Base-by-base conservation (phyloP, 2,113 vertebrate species). In the Irena cyanogastra region DNA sequence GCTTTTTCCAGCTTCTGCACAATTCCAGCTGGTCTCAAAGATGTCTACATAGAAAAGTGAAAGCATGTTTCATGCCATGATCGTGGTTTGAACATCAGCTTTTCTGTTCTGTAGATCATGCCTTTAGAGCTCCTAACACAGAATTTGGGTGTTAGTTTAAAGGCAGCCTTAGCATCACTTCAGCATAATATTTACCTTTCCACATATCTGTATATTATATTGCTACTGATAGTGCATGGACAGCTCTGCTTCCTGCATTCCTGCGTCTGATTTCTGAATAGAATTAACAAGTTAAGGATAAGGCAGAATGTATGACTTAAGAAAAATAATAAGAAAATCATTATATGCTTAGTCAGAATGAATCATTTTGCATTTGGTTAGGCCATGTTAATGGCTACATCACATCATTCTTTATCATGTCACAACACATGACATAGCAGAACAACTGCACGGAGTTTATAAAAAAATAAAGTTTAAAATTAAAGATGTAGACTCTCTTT, bases 401-500 rank as follows among this genome's bases (percentile, higher is more conserved):
- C n/a, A 26, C 60, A 76, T 92, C 96, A 88, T 63, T 50, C 87
- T 90, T 94, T 91, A 60, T 97, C 91, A 76, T 91, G 79, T 91
- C 65, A 71, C 82, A 93, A 89, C 76, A 24, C 24, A 75, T 93
- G 93, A 83, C 63, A 53, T 15, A 44, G 61, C 35, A 64, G 89
- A 84, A 89, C 16, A 21, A 39, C 37, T 27, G 56, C 47, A 85
- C 84, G 52, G 26, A 69, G 47, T 68, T 92, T 81, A 70, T 93
- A n/a, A 72, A 57, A 63, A 77, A 37, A 47, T 0, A 30, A 61
- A 53, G 10, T 77, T 85, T 42, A 11, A 89, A 69, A 37, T 79
- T 47, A 90, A 35, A 78, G 52, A 30, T 42, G 63, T n/a, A 77
- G 42, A 63, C 13, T 50, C 18, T 30, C 10, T 83, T 94, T 92